Base-by-base conservation (phyloP, 2,888 invertebrate species). In the Pristionchus fissidentatus region DNA sequence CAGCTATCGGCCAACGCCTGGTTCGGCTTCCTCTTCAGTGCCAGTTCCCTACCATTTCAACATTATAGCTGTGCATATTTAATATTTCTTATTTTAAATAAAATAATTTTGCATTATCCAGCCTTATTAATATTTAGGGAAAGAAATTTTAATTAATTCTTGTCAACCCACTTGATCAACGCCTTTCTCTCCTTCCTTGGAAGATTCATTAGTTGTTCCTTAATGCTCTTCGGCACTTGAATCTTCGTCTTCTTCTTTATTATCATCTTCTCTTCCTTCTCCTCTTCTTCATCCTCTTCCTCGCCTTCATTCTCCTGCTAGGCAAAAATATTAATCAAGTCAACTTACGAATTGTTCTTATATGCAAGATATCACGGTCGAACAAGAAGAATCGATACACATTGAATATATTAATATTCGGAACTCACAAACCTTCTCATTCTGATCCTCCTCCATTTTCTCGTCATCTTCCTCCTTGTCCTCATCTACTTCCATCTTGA, bases 181-280 rank as follows among this genome's bases (percentile, higher is more conserved):
- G 86, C 87, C 81, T 88, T 88, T 41, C 91, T 84, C 75, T 91
- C 89, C 84, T 90, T 90, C 60, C 87, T 85, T 22, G 84, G 85
- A 90, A 91, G 87, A 10, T 84, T 83, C 85, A 90, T 52, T 3
- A 91, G 85, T 62, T 87, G 86, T 57, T 91, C 91, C 85, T 91
- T 91, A 3, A 90, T 87, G 0, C 89, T 90, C 75, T 89, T 88
- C n/a, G 89, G 84, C 43, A 89, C 83, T 52, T 73, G 73, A 41
- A 73, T 83, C 55, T 41, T 41, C 7, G 4, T 55, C 55, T 70
- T 73, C 83, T 52, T 49, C 70, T 52, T 83, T 38, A 52, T 3
- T 7, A 70, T 41, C 35, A 5, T 3, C 26, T 43, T 38, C 43
- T 15, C 60, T n/a, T 73, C 55, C n/a, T 57, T 29, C 52, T 35